These are phyloP conservation scores for Cyprinodon brontotheroides DNA, from an alignment of 2,113 vertebrate genomes.

Conservation along the genomic window DNA sequence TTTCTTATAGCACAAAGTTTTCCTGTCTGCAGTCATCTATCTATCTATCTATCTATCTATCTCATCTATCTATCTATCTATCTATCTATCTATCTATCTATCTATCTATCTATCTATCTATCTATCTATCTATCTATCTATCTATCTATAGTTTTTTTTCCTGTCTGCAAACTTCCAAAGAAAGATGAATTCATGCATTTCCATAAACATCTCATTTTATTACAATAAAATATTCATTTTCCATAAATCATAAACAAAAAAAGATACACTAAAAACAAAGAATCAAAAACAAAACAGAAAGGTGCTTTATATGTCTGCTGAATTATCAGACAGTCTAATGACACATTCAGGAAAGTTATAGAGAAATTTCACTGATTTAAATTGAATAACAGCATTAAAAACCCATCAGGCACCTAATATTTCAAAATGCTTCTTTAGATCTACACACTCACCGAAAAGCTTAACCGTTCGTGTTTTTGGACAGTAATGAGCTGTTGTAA, in stretches of 20 bases:
- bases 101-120: too few species aligned
- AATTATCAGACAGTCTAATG: conserved; percentile 28
- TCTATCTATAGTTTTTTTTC: background rate
- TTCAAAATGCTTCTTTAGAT: conserved; percentile 44
- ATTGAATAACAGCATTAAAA: background rate
- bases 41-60: too few species aligned
- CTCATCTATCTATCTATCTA: too few species aligned
- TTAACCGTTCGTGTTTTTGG: background rate
- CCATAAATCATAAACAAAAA: background rate
- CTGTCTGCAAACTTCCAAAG: background rate
- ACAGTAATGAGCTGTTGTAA: background rate
- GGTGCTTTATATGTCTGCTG: conserved; percentile 29
- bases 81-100: too few species aligned
- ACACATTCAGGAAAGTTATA: conserved; percentile 30
- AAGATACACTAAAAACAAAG: background rate
- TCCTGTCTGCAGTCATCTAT: background rate
- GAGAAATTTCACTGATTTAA: background rate
- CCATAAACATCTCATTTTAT: conserved; percentile 37
- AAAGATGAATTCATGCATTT: background rate
- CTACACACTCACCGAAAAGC: conserved; percentile 40
- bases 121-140: too few species aligned
- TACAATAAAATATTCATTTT: conserved; percentile 17
- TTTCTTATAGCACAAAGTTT: background rate
- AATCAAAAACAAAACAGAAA: conserved; percentile 1
- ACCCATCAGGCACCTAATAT: conserved; percentile 26